A percentile compares a stretch with the other conserved stretches of the same genome.
Evolutionary conservation across 1,140 invertebrate species (phyloP).

Genomic region (Polypedilum vanderplanki): DNA sequence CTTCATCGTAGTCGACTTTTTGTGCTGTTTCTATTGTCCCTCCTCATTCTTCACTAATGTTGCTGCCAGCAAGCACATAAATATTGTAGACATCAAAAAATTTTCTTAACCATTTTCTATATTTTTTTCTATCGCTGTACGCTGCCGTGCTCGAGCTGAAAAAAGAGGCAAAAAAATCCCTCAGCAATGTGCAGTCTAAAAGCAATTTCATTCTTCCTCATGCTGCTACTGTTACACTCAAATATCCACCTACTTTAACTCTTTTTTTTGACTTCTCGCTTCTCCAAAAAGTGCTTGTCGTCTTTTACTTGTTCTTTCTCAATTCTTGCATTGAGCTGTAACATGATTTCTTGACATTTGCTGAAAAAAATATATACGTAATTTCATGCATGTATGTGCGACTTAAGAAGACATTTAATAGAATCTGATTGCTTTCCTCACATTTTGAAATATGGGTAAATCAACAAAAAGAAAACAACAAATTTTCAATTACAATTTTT

Average conservation of each 20-base stretch:
- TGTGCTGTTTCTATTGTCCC: too few species aligned
- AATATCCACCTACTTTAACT: not conserved
- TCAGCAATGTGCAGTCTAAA: not conserved
- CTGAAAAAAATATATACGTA: not conserved
- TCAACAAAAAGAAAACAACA: too few species aligned
- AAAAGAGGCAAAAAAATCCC: not conserved
- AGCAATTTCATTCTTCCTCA: not conserved
- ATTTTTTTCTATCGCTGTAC: not conserved
- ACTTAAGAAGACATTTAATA: not conserved
- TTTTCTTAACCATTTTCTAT: slow-evolving; percentile 1
- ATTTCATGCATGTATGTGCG: not conserved
- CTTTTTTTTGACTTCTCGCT: not conserved
- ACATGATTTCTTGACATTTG: slow-evolving; percentile 17
- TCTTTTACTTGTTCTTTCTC: not conserved
- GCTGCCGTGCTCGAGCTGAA: not conserved
- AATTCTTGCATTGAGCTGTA: not conserved
- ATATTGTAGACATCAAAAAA: slow-evolving; percentile 19
- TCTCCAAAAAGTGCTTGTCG: not conserved
- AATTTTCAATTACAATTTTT: too few species aligned
- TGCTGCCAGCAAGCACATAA: slow-evolving; percentile 4
- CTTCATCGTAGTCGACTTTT: too few species aligned
- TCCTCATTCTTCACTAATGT: not conserved
- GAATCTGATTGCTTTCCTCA: not conserved
- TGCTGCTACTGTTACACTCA: too few species aligned
- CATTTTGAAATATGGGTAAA: too few species aligned